Conservation (phyloP, 2,797 vertebrate species). For the Pitangus sulphuratus region DNA sequence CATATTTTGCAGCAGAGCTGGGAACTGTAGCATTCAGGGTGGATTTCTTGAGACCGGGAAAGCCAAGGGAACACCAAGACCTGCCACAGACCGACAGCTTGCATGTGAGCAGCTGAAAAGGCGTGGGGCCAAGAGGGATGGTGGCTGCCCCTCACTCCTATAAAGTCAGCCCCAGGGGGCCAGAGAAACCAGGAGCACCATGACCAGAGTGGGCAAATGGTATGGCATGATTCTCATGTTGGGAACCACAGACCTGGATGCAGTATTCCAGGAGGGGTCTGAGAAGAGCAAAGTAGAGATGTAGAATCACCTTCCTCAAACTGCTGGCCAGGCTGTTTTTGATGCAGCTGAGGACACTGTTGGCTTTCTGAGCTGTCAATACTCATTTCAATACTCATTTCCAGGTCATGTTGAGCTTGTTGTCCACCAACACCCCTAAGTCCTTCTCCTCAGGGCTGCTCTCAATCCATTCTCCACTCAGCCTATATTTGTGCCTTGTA, state of each 20-base stretch:
- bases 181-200: accelerated
- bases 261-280: neutral
- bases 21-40: neutral
- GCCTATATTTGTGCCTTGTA: neutral
- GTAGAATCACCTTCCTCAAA: accelerated
- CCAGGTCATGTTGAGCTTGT: too few species aligned
- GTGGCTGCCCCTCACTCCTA: neutral
- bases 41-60: neutral
- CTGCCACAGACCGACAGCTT: neutral
- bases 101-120: neutral
- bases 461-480: neutral
- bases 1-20: neutral
- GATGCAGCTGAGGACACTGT: neutral
- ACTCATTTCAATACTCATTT: too few species aligned
- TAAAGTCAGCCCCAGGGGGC: neutral
- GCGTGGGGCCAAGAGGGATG: neutral
- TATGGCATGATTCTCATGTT: too few species aligned
- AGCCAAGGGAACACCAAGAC: neutral
- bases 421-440: too few species aligned
- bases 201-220: neutral
- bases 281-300: neutral
- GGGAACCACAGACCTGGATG: neutral
- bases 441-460: too few species aligned
- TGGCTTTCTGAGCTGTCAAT: too few species aligned
- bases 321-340: neutral